These are phyloP conservation scores for Sylvilagus floridanus DNA, from an alignment of 2,797 vertebrate species.

Conservation along the genomic window DNA sequence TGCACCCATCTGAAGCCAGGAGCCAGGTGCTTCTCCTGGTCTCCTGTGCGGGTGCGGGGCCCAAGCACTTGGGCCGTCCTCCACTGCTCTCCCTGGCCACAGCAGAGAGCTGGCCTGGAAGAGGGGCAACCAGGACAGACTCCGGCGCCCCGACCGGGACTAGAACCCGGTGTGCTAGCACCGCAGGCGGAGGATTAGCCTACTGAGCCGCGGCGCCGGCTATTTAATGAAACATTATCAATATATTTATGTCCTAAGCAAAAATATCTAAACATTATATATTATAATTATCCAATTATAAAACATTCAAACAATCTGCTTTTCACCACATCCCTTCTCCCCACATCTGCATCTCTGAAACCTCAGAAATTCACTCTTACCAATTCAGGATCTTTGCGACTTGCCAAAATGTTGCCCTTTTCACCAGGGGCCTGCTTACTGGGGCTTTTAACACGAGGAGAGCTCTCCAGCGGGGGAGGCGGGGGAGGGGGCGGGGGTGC, in stretches of 20 bases:
- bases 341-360: background rate
- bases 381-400: conserved; percentile 98
- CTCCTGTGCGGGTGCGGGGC: no score
- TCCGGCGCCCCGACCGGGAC: no score
- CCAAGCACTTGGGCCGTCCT: no score
- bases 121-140: no score
- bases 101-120: no score
- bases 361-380: conserved; percentile 85
- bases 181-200: no score
- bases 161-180: no score
- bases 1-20: no score
- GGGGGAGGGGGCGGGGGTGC: conserved; percentile 96
- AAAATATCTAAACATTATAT: conserved; percentile 21
- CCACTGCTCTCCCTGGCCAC: no score
- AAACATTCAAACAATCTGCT: background rate
- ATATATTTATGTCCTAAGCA: background rate
- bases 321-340: background rate
- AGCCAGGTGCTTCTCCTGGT: no score
- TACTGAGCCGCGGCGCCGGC: no score
- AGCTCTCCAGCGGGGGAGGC: conserved; percentile 95
- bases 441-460: conserved; percentile 96
- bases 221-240: conserved; percentile 15
- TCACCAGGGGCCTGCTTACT: conserved; percentile 95
- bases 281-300: background rate
- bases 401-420: conserved; percentile 98